A percentile compares a stretch with the other conserved stretches of the same genome.
Evolutionary conservation across 2,113 vertebrate species (phyloP).

Genomic region (Macrotus californicus): DNA sequence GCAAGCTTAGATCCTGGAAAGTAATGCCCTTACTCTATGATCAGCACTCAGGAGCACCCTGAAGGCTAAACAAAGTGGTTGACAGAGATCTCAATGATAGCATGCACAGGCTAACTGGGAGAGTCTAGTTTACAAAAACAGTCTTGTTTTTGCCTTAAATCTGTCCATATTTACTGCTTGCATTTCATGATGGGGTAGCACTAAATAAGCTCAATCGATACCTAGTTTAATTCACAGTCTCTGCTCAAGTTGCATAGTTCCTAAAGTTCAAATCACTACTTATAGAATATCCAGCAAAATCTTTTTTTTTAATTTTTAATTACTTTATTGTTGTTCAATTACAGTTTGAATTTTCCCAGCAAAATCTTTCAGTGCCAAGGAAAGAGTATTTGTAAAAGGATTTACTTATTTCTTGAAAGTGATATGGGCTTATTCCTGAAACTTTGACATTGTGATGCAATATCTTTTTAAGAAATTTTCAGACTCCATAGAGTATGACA

Average conservation of each 20-base stretch:
- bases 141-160: background rate
- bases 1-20: background rate
- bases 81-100: background rate
- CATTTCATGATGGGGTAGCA: background rate
- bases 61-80: background rate
- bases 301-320: no score
- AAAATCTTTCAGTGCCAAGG: background rate
- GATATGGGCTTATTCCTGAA: background rate
- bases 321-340: no score
- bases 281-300: background rate
- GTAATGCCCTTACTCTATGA: background rate
- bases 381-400: background rate
- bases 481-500: background rate
- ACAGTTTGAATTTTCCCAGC: no score
- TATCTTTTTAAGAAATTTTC: background rate
- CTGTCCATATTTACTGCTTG: background rate
- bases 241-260: background rate
- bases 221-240: background rate
- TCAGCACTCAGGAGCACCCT: background rate
- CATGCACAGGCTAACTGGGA: background rate
- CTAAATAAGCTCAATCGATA: background rate
- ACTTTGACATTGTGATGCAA: background rate
- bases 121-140: background rate
- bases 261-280: background rate
- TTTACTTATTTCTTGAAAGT: background rate